Conservation (phyloP, 2,797 vertebrate genomes). For the Carapus acus region DNA sequence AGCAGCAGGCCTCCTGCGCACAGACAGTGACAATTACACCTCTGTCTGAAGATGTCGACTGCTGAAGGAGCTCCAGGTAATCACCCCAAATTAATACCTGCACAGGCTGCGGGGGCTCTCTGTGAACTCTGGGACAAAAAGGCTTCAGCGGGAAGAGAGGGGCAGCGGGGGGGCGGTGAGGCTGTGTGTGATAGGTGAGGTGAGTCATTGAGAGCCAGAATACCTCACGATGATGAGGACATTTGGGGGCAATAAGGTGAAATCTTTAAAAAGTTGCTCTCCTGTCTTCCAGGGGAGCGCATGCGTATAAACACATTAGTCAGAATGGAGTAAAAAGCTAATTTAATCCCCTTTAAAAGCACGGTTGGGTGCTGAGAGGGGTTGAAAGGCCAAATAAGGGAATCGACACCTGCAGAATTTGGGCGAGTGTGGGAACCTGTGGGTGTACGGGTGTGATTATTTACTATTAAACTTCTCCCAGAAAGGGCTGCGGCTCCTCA, state of each 20-base stretch:
- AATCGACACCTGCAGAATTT: constrained; percentile 3
- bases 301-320: background rate
- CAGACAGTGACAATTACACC: constrained; percentile 59
- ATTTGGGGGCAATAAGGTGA: no score
- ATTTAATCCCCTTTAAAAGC: background rate
- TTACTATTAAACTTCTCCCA: background rate
- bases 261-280: no score
- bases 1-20: background rate
- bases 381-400: constrained; percentile 9
- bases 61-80: constrained; percentile 51
- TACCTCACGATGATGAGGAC: no score
- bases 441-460: background rate
- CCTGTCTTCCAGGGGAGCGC: background rate
- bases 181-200: background rate
- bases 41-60: constrained; percentile 30
- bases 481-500: no score
- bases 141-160: constrained; percentile 15
- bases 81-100: constrained; percentile 54
- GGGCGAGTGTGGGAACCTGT: background rate
- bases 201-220: no score
- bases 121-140: constrained; percentile 25
- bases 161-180: background rate
- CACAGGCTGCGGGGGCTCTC: constrained; percentile 27
- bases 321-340: background rate
- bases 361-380: constrained; percentile 4